Conservation (phyloP, 2,113 vertebrate genomes). For the Siniperca knerii region DNA sequence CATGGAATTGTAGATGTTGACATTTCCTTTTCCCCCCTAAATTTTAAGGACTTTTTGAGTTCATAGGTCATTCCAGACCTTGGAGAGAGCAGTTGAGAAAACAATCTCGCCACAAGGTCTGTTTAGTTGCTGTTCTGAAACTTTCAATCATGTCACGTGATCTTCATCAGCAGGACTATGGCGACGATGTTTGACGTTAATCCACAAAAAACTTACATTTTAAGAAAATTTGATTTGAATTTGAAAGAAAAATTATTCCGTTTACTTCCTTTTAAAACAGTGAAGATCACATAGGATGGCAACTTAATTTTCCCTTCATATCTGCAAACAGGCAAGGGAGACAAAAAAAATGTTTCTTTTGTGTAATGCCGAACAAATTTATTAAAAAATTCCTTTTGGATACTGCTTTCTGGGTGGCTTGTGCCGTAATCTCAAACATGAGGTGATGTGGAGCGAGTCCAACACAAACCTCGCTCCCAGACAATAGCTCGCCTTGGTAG, state of each 20-base stretch:
- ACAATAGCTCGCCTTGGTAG: constrained; percentile 68
- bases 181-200: background rate
- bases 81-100: too few relatives aligned
- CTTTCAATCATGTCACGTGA: background rate
- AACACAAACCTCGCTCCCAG: constrained; percentile 75
- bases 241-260: background rate
- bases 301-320: constrained; percentile 1
- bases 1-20: too few relatives aligned
- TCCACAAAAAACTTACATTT: too few relatives aligned
- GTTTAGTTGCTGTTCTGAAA: background rate
- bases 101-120: too few relatives aligned
- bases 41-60: too few relatives aligned
- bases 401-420: constrained; percentile 79
- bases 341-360: constrained; percentile 22
- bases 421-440: constrained; percentile 79
- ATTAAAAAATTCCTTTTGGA: constrained; percentile 81
- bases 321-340: constrained; percentile 28
- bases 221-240: background rate
- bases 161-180: background rate
- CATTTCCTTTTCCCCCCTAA: too few relatives aligned
- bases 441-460: constrained; percentile 77
- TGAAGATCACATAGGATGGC: background rate
- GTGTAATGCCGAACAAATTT: constrained; percentile 68
- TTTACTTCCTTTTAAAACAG: background rate
- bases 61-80: too few relatives aligned